These are phyloP conservation scores for Drosophila triauraria DNA, from an alignment of 1,140 invertebrate species.

Conservation along the genomic window DNA sequence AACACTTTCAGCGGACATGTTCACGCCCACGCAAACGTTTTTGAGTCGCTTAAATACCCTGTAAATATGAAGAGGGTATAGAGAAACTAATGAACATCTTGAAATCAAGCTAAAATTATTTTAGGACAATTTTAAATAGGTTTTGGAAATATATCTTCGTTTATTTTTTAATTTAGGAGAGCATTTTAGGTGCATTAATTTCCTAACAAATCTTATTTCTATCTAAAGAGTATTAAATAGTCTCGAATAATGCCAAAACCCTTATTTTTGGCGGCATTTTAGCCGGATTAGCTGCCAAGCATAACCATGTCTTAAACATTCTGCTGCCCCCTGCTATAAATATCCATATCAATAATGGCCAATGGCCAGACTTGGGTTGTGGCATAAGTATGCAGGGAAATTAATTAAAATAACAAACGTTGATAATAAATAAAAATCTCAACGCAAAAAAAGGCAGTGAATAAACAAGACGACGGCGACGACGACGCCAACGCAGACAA, in stretches of 20 bases:
- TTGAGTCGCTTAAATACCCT: conserved; percentile 27
- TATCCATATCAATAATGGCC: conserved; percentile 37
- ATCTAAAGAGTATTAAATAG: neutral
- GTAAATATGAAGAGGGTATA: neutral
- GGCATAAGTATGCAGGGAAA: conserved; percentile 57
- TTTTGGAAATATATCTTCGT: neutral
- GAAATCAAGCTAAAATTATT: neutral
- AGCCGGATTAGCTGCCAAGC: conserved; percentile 14
- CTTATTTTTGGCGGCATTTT: conserved; percentile 20
- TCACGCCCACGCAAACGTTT: conserved; percentile 61
- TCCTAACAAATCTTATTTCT: neutral
- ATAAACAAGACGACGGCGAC: conserved; percentile 37
- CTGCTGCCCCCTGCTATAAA: conserved; percentile 29
- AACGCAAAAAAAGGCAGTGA: conserved; percentile 26
- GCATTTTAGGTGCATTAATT: too few species aligned
- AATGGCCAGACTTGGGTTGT: conserved; percentile 26
- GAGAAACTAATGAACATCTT: neutral
- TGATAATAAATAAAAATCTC: conserved; percentile 65
- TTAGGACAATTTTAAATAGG: neutral
- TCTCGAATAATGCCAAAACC: neutral
- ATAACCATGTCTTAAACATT: conserved; percentile 12
- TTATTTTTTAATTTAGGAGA: neutral
- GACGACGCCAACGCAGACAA: conserved; percentile 45
- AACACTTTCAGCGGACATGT: conserved; percentile 75
- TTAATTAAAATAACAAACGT: conserved; percentile 81